These are phyloP conservation scores for Chionoecetes opilio DNA, from an alignment of 1,140 invertebrate species.

Conservation along the genomic window DNA sequence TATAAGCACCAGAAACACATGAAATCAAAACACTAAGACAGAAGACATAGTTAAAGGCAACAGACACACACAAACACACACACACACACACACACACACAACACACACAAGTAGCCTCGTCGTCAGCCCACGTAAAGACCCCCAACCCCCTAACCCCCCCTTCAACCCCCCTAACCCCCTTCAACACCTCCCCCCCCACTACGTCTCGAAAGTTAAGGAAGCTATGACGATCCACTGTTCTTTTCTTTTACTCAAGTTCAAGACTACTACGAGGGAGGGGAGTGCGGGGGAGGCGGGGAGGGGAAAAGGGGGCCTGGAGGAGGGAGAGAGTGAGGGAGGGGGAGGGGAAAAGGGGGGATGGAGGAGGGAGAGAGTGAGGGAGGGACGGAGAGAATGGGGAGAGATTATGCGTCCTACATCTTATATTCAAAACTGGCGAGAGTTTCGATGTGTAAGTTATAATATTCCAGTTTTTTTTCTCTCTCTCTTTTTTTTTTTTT, in stretches of 20 bases:
- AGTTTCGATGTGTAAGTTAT: background rate
- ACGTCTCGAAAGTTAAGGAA: background rate
- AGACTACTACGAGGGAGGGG: conserved; percentile 1
- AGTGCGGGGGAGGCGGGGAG: background rate
- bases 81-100: conserved; percentile 48
- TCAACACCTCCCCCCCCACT: background rate
- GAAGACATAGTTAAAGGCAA: too few relatives aligned
- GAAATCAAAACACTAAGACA: too few relatives aligned
- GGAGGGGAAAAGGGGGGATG: background rate
- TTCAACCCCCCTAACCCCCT: background rate
- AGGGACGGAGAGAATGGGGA: background rate
- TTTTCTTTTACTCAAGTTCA: conserved; percentile 58
- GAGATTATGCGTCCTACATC: background rate
- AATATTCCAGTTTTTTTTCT: background rate
- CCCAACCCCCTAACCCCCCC: conserved; percentile 38
- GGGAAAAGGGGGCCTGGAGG: background rate
- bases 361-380: background rate
- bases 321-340: background rate
- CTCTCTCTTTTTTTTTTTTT: background rate
- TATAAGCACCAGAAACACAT: too few relatives aligned
- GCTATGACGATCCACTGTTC: conserved; percentile 11
- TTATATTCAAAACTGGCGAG: background rate
- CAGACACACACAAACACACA: too few relatives aligned
- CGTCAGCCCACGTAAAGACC: background rate
- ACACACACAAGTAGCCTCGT: conserved; percentile 37